A percentile compares a stretch with the other conserved stretches of the same genome.
Evolutionary conservation across 1,140 invertebrate genomes (phyloP).

Genomic region (Dendrolimus punctatus): DNA sequence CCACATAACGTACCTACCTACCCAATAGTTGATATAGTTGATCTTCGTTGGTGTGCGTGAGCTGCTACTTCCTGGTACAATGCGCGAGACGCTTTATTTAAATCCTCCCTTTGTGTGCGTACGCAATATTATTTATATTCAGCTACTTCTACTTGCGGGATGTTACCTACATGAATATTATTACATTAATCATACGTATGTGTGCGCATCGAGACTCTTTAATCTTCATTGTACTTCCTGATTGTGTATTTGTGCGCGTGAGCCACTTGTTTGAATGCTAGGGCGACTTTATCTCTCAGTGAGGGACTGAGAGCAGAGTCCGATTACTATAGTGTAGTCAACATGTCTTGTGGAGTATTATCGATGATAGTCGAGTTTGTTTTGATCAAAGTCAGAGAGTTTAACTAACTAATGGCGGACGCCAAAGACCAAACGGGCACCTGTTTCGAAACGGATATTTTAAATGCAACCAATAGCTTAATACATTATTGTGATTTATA

Average conservation of each 20-base stretch:
- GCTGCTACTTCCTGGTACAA: constrained; percentile 68
- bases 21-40: constrained; percentile 25
- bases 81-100: constrained; percentile 67
- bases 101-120: constrained; percentile 61
- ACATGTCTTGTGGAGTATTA: constrained; percentile 7
- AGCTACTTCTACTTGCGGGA: constrained; percentile 35
- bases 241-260: constrained; percentile 57
- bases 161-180: constrained; percentile 50
- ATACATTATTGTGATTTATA: not conserved
- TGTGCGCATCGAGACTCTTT: constrained; percentile 63
- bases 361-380: constrained; percentile 13
- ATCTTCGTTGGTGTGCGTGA: constrained; percentile 46
- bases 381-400: not conserved
- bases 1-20: constrained; percentile 44
- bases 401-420: not conserved
- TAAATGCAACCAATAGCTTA: too few relatives aligned
- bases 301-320: constrained; percentile 68
- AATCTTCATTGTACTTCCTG: constrained; percentile 71
- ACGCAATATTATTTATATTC: constrained; percentile 61
- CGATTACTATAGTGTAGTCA: constrained; percentile 48
- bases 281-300: constrained; percentile 64
- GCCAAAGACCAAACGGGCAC: not conserved
- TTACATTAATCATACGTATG: constrained; percentile 49
- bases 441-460: too few relatives aligned
- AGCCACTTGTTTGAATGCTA: constrained; percentile 70